These are phyloP conservation scores for Drosophila seclusa DNA, from an alignment of 2,888 invertebrate genomes.

Conservation along the genomic window DNA sequence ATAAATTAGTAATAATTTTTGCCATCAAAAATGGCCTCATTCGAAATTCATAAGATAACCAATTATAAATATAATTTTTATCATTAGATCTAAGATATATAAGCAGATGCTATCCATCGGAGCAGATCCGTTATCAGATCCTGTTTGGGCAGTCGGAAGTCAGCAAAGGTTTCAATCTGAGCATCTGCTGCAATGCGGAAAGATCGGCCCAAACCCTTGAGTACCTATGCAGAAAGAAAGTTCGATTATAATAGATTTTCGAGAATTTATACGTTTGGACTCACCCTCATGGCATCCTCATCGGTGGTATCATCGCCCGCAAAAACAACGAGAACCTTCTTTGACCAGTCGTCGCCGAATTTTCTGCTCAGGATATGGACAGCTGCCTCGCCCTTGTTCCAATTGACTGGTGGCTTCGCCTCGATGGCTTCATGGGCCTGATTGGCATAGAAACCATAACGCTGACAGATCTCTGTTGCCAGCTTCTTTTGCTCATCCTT, in stretches of 20 bases:
- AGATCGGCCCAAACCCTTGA: conserved; percentile 91
- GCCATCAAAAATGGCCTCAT: background rate
- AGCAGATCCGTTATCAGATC: conserved; percentile 90
- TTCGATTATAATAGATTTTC: background rate
- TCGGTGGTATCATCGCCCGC: conserved; percentile 95
- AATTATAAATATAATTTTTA: background rate
- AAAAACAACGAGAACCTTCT: conserved; percentile 90
- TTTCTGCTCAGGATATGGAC: conserved; percentile 90
- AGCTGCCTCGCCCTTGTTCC: conserved; percentile 87
- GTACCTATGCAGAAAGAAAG: conserved; percentile 85
- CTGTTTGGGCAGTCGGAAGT: conserved; percentile 89
- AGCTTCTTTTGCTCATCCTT: conserved; percentile 86
- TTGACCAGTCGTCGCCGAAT: conserved; percentile 90
- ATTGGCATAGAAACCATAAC: conserved; percentile 88
- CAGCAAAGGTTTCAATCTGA: conserved; percentile 89
- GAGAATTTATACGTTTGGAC: conserved; percentile 2
- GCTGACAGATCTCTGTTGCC: conserved; percentile 87
- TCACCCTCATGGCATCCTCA: conserved; percentile 95
- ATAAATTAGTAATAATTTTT: background rate
- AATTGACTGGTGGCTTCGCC: conserved; percentile 90
- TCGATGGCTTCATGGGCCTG: conserved; percentile 90
- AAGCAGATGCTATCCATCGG: conserved; percentile 87
- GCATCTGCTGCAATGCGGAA: conserved; percentile 90
- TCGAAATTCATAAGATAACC: background rate
- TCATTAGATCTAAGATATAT: conserved; percentile 44